These are phyloP conservation scores for Turritopsis rubra DNA, from an alignment of 30 jellyfish, hydroid and myxozoan genomes.

Conservation along the genomic window DNA sequence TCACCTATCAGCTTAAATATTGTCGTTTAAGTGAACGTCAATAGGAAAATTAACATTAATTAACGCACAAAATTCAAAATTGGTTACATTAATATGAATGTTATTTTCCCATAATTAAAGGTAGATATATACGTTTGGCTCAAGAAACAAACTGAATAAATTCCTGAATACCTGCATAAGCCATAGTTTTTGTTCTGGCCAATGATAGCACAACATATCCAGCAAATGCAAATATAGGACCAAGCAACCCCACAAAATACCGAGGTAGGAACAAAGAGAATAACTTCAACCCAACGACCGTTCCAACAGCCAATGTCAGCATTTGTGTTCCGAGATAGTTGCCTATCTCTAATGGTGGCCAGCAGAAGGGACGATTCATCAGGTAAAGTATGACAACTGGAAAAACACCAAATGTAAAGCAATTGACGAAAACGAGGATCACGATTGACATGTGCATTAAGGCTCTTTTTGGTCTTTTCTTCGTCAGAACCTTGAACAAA, in stretches of 20 bases:
- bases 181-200: neutral
- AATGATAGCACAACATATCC: neutral
- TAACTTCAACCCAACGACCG: slow-evolving; percentile 42
- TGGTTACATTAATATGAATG: no score
- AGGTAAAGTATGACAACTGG: slow-evolving; percentile 43
- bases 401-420: slow-evolving; percentile 6
- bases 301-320: slow-evolving; percentile 50
- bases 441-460: neutral
- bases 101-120: no score
- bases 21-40: no score
- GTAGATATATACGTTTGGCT: no score
- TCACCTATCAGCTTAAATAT: no score
- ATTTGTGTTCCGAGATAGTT: slow-evolving; percentile 48
- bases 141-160: neutral
- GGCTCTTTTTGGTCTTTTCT: neutral
- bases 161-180: neutral
- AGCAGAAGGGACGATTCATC: slow-evolving; percentile 61
- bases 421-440: neutral
- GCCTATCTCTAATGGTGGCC: slow-evolving; percentile 53
- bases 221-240: slow-evolving; percentile 45
- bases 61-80: no score
- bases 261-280: slow-evolving; percentile 22
- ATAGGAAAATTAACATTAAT: no score
- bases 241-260: slow-evolving; percentile 40
- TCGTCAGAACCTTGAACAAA: neutral